Evolutionary conservation across 2,113 vertebrate genomes (phyloP).

Genomic region (Rallus limicola): DNA sequence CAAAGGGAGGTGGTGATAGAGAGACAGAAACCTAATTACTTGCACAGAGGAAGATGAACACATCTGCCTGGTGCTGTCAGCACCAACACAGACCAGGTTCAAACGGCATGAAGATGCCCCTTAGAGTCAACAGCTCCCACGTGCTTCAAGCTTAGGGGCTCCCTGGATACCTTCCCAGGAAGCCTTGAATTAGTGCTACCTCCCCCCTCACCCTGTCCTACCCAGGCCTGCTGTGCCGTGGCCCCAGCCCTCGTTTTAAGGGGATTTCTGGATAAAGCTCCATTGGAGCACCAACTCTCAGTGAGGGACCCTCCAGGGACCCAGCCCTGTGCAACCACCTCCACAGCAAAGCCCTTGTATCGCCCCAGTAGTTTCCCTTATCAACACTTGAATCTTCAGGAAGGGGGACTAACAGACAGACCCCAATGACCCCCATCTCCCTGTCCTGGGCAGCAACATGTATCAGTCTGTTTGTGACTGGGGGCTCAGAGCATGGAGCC

Average conservation of each 20-base stretch:
- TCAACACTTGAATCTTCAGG: not conserved
- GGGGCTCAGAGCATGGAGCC: not conserved
- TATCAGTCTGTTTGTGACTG: not conserved
- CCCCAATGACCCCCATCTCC: fast-evolving
- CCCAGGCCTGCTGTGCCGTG: not conserved
- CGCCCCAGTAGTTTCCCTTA: not conserved
- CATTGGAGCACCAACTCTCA: fast-evolving
- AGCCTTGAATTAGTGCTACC: not conserved
- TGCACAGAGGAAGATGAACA: not conserved
- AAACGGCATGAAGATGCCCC: not conserved
- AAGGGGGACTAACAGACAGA: not conserved
- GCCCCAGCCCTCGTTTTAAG: not conserved
- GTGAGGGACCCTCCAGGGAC: not conserved
- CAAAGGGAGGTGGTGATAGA: not conserved
- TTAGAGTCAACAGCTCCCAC: not conserved
- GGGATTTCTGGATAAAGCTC: not conserved
- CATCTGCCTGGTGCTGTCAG: not conserved
- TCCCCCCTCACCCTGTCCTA: not conserved
- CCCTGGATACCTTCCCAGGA: not conserved
- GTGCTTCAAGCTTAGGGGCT: not conserved
- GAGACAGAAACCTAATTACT: not conserved
- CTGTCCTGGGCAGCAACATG: not conserved
- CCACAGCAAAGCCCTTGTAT: not conserved
- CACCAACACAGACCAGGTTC: not conserved
- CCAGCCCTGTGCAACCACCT: not conserved